Evolutionary conservation across 2,888 invertebrate genomes (phyloP).

Genomic region (Acrobasis suavella): DNA sequence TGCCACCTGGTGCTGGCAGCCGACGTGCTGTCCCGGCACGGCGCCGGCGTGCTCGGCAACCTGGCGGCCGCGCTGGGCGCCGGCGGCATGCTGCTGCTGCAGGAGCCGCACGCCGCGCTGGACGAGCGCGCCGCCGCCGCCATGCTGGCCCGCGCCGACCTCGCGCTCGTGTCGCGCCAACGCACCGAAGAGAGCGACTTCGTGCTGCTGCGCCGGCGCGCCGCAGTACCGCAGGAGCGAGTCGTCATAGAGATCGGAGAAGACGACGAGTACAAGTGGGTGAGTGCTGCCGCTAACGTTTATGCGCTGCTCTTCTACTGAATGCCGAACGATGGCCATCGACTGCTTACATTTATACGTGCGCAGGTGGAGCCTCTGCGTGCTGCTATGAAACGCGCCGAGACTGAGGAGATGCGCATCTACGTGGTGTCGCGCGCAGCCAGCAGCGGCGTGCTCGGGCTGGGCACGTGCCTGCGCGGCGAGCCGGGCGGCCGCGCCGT

Average conservation of each 20-base stretch:
- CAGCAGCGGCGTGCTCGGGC: slow-evolving; percentile 90
- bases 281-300: background rate
- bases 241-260: slow-evolving; percentile 86
- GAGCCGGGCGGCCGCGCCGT: slow-evolving; percentile 92
- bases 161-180: slow-evolving; percentile 75
- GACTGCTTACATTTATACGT: background rate
- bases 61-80: slow-evolving; percentile 84
- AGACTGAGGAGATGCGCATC: slow-evolving; percentile 83
- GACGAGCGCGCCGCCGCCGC: slow-evolving; percentile 65
- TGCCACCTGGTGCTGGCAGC: slow-evolving; percentile 86
- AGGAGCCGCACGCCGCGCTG: slow-evolving; percentile 82
- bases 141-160: slow-evolving; percentile 53
- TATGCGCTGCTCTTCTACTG: too few relatives aligned
- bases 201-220: slow-evolving; percentile 84
- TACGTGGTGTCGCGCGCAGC: slow-evolving; percentile 87
- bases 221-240: slow-evolving; percentile 53
- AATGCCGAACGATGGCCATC: too few relatives aligned
- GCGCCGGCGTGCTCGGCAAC: slow-evolving; percentile 76
- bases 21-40: slow-evolving; percentile 84
- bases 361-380: slow-evolving; percentile 90
- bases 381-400: slow-evolving; percentile 85
- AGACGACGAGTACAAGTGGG: slow-evolving; percentile 72
- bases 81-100: slow-evolving; percentile 88
- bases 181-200: slow-evolving; percentile 84
- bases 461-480: slow-evolving; percentile 94